Evolutionary conservation across 2,888 invertebrate genomes (phyloP).

Genomic region (Phaonia tiefii): DNA sequence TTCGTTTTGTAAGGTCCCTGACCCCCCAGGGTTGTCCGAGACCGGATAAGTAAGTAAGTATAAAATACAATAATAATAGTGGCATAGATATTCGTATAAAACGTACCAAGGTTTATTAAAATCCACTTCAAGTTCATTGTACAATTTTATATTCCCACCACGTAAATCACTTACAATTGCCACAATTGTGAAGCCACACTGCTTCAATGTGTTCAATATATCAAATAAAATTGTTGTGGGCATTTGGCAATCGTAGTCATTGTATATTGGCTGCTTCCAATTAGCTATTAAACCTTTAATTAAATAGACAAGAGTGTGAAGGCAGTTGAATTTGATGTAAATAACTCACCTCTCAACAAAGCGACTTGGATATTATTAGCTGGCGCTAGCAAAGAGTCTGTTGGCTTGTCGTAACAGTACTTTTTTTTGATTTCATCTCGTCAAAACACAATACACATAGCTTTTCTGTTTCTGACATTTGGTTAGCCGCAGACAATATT

Average conservation of each 20-base stretch:
- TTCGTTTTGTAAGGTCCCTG: too few species aligned
- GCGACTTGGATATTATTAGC: slow-evolving; percentile 14
- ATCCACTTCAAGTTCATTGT: slow-evolving; percentile 39
- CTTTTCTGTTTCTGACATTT: too few species aligned
- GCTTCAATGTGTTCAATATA: slow-evolving; percentile 4
- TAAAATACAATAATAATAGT: slow-evolving; percentile 6
- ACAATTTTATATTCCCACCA: slow-evolving; percentile 48
- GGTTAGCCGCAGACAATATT: too few species aligned
- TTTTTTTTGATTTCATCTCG: too few species aligned
- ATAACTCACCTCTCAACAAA: slow-evolving; percentile 15
- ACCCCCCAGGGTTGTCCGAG: too few species aligned
- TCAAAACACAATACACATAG: too few species aligned
- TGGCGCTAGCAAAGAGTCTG: slow-evolving; percentile 37
- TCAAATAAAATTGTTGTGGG: too few species aligned
- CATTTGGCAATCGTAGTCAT: slow-evolving; percentile 61
- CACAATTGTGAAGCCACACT: too few species aligned
- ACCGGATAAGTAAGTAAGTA: too few species aligned
- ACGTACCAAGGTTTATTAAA: slow-evolving; percentile 37
- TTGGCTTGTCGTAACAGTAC: too few species aligned
- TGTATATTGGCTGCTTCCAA: slow-evolving; percentile 54
- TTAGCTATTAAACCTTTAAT: slow-evolving; percentile 33
- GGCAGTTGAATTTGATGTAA: slow-evolving; percentile 6
- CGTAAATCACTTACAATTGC: slow-evolving; percentile 53
- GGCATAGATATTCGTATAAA: neutral
- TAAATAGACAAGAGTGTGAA: neutral